Percentiles rank a stretch among this genome's conserved stretches.
Evolutionary conservation across 2,113 vertebrate species (phyloP).

Genomic region (Marmota flaviventris): DNA sequence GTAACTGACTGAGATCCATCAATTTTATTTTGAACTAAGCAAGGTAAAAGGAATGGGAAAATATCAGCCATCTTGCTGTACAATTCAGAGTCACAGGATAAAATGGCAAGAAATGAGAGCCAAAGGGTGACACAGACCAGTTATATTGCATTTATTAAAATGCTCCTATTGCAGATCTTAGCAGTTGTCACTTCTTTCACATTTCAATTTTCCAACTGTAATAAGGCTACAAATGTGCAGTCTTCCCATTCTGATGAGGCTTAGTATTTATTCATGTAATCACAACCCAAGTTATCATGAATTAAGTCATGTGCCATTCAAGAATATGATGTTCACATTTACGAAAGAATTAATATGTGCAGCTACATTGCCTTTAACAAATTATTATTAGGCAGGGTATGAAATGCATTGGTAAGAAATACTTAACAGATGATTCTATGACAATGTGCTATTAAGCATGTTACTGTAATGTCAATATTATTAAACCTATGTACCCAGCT

Average conservation of each 20-base stretch:
- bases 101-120: background rate
- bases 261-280: conserved; percentile 31
- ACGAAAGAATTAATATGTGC: conserved; percentile 88
- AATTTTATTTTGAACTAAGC: background rate
- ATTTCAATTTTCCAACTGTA: conserved; percentile 58
- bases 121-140: background rate
- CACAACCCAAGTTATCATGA: conserved; percentile 85
- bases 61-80: background rate
- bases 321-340: conserved; percentile 89
- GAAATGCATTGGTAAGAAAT: conserved; percentile 91
- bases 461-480: conserved; percentile 90
- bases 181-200: conserved; percentile 19
- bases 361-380: conserved; percentile 89
- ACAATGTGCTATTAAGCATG: conserved; percentile 89
- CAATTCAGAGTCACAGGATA: background rate
- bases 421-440: conserved; percentile 90
- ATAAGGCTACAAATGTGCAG: conserved; percentile 52
- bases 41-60: background rate
- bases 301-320: conserved; percentile 88
- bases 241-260: conserved; percentile 58
- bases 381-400: conserved; percentile 89
- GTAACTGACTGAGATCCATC: background rate
- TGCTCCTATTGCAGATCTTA: conserved; percentile 10
- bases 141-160: background rate
- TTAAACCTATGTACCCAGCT: conserved; percentile 90